Conservation (phyloP, 2,113 vertebrate genomes). For the Perca schrenkii region DNA sequence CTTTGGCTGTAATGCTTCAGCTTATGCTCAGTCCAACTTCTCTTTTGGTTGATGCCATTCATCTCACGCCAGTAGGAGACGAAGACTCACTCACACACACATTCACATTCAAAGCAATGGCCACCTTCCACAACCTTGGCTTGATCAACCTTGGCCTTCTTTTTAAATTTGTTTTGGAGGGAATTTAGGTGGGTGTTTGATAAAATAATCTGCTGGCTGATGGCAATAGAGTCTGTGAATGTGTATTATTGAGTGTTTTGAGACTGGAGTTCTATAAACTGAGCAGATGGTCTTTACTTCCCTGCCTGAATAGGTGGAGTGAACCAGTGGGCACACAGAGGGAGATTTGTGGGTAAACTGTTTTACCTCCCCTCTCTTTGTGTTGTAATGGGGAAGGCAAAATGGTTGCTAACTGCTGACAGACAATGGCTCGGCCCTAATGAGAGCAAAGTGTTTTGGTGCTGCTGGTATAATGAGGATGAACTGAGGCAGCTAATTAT, state of each 20-base stretch:
- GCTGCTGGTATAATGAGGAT: conserved; percentile 75
- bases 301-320: conserved; percentile 75
- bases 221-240: conserved; percentile 71
- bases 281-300: conserved; percentile 84
- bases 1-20: conserved; percentile 30
- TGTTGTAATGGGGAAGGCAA: conserved; percentile 71
- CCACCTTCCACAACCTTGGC: conserved; percentile 34
- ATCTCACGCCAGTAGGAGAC: conserved; percentile 57
- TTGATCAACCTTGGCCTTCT: conserved; percentile 56
- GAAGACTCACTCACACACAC: conserved; percentile 35
- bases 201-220: conserved; percentile 77
- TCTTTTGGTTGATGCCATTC: conserved; percentile 62
- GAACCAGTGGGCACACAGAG: conserved; percentile 77
- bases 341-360: conserved; percentile 83
- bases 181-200: conserved; percentile 59
- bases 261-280: conserved; percentile 64
- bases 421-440: conserved; percentile 69
- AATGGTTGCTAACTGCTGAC: conserved; percentile 73
- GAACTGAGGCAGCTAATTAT: conserved; percentile 71
- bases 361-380: conserved; percentile 81
- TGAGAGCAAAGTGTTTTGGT: conserved; percentile 75
- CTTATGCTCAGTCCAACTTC: conserved; percentile 57
- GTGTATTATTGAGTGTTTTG: conserved; percentile 68
- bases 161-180: conserved; percentile 57
- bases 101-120: conserved; percentile 56